Base-by-base conservation (phyloP, 2,797 vertebrate species). In the Antennarius maculatus region DNA sequence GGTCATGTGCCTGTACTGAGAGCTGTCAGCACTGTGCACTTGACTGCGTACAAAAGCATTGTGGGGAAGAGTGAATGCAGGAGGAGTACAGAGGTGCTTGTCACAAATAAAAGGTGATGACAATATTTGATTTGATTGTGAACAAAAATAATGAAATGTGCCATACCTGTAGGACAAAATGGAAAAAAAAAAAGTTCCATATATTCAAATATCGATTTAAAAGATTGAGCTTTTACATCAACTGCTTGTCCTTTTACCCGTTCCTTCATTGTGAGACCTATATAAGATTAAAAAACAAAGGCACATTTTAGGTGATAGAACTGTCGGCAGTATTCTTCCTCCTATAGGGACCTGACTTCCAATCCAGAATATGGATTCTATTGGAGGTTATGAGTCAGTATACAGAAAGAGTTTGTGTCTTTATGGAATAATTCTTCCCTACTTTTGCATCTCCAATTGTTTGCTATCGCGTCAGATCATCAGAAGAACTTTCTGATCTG, bases 1-100 rank as follows among this genome's bases (percentile, higher is more conserved):
- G 73, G 82, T 85, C 82, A 85, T 43, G 50, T 74, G 79, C 43
- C 46, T 27, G 18, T 57, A 71, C 69, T 65, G 69, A 69, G 70
- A 61, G 45, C 80, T 75, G 68, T 66, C 70, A 71, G 66, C 58
- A 59, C 50, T 37, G 51, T 27, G 57, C 16, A 69, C 55, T 58
- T 14, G 0, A 65, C 42, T 63, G 31, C 60, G 56, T 39, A 39
- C 37, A 52, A 72, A 83, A 17, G 60, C 43, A 47, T 48, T 49
- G 28, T 37, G 17, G 55, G 29, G 14, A 13, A 29, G 31, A 27
- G 53, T 17, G 34, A 56, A 56, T 45, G 18, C 28, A 28, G 46
- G 48, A 62, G 27, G 14, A 13, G 27, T 2, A 6, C 43, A 6
- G 49, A 58, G 51, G 12, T 18, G 6, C 28, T 43, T 29, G 1